These are phyloP conservation scores for Probosciger aterrimus DNA, from an alignment of 2,113 vertebrate genomes.

Conservation along the genomic window DNA sequence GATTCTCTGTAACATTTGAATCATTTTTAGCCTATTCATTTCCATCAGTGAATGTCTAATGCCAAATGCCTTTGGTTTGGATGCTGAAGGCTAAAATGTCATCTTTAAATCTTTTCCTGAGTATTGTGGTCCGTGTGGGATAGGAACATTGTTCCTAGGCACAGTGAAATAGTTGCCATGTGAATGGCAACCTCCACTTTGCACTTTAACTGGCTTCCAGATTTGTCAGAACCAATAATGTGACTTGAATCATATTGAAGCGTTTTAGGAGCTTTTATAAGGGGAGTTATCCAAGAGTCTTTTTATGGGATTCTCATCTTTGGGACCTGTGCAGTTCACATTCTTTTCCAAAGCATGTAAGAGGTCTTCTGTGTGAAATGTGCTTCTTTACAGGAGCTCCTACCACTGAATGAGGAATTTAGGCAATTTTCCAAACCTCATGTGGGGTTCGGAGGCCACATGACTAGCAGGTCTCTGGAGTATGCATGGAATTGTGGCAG, in stretches of 20 bases:
- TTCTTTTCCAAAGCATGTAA: background rate
- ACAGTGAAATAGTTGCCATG: background rate
- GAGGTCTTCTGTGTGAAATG: background rate
- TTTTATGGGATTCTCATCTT: background rate
- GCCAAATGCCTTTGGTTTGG: background rate
- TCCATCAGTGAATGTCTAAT: background rate
- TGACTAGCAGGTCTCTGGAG: background rate
- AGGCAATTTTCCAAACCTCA: background rate
- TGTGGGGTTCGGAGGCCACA: background rate
- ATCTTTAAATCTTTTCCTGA: background rate
- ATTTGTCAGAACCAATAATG: background rate
- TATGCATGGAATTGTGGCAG: background rate
- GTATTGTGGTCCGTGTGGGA: background rate
- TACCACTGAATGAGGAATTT: background rate
- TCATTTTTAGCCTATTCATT: background rate
- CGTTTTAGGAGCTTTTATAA: conserved; percentile 48
- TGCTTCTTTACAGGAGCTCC: background rate
- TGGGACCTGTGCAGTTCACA: background rate
- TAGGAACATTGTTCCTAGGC: background rate
- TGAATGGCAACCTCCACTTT: background rate
- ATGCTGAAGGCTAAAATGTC: background rate
- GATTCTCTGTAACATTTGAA: background rate
- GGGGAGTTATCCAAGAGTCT: background rate
- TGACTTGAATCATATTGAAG: background rate
- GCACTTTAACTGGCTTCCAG: background rate